A percentile compares a stretch with the other conserved stretches of the same genome.
Conservation (phyloP, 2,797 vertebrate genomes). For the Sebastes hubbsi region DNA sequence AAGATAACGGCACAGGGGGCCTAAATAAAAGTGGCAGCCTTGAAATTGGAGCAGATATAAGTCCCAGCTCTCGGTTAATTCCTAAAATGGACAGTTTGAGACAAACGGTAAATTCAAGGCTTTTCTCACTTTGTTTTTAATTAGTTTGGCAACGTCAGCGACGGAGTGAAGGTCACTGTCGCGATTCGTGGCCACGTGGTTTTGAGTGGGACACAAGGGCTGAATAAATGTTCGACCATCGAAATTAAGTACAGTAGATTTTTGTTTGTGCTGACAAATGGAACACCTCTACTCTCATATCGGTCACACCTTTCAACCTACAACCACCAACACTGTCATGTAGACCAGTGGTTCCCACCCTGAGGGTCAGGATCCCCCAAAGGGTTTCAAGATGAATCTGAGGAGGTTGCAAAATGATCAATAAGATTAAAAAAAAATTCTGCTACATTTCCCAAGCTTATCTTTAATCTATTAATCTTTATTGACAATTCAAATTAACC, state of each 20-base stretch:
- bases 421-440: not conserved
- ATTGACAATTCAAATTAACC: not conserved
- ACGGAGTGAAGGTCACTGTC: constrained; percentile 1
- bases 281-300: not conserved
- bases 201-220: not conserved
- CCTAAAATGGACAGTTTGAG: constrained; percentile 31
- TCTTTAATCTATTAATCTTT: not conserved
- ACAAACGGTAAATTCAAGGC: constrained; percentile 21
- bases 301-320: not conserved
- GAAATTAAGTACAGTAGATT: not conserved
- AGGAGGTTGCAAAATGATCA: not conserved
- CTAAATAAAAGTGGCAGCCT: constrained; percentile 67
- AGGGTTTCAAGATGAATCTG: not conserved
- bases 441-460: not conserved
- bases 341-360: not conserved
- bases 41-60: constrained; percentile 60
- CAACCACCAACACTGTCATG: not conserved
- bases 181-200: not conserved
- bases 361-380: not conserved
- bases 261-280: not conserved
- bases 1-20: constrained; percentile 58
- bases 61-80: constrained; percentile 41
- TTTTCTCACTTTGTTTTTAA: constrained; percentile 22
- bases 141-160: constrained; percentile 28
- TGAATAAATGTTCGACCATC: not conserved